Percentiles rank a stretch among this genome's conserved stretches.
These are phyloP conservation scores for Chironomus striatipennis DNA, from an alignment of 1,140 invertebrate species.

Conservation along the genomic window DNA sequence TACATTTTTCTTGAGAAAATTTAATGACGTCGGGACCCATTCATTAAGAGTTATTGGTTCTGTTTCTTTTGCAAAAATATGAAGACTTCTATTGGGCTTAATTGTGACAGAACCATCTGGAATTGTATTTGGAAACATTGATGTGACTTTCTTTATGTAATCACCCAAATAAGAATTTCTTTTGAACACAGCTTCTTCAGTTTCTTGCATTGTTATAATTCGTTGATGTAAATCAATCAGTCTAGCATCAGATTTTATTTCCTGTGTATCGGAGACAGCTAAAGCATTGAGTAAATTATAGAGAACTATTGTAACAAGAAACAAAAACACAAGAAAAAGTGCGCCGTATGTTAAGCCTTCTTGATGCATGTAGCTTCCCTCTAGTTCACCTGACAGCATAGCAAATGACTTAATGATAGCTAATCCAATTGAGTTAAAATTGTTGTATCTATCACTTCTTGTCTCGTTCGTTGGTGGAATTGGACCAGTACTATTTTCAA, in stretches of 20 bases:
- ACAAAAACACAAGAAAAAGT: conserved; percentile 65
- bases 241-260: conserved; percentile 1
- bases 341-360: conserved; percentile 51
- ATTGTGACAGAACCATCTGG: neutral
- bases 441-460: conserved; percentile 44
- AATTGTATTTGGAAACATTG: conserved; percentile 12
- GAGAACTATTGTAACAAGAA: conserved; percentile 68
- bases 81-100: neutral
- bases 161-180: neutral
- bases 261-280: conserved; percentile 58
- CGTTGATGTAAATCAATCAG: conserved; percentile 12
- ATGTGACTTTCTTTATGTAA: neutral
- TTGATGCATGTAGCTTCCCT: conserved; percentile 66
- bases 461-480: conserved; percentile 33
- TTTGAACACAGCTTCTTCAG: conserved; percentile 7
- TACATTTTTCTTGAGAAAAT: neutral
- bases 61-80: neutral
- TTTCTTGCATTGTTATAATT: conserved; percentile 3
- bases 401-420: conserved; percentile 71
- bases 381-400: conserved; percentile 77
- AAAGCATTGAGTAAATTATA: conserved; percentile 73
- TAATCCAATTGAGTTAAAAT: conserved; percentile 52
- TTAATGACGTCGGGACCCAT: neutral
- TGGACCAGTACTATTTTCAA: neutral
- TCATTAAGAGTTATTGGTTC: conserved; percentile 12